Evolutionary conservation across 2,797 vertebrate species (phyloP).

Genomic region (Leptatherina wallacei): DNA sequence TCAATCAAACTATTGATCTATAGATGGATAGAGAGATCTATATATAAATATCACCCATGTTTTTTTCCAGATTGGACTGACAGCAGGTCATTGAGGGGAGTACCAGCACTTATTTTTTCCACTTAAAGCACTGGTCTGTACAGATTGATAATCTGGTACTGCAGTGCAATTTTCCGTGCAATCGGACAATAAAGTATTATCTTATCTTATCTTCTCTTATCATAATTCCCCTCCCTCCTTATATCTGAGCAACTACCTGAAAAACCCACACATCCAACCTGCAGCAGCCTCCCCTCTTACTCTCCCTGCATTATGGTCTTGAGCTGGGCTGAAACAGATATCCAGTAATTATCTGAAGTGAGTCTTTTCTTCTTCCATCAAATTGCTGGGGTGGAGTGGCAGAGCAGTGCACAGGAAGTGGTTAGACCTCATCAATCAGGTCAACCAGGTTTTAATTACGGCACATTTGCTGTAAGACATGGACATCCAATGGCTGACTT

Average conservation of each 20-base stretch:
- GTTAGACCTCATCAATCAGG: conserved; percentile 67
- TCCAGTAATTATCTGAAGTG: conserved; percentile 43
- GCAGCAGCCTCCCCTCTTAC: not conserved
- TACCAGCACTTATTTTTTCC: too few species aligned
- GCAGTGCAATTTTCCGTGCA: too few species aligned
- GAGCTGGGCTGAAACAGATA: conserved; percentile 29
- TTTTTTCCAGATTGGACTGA: too few species aligned
- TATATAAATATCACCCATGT: too few species aligned
- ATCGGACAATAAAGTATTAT: too few species aligned
- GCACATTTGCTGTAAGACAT: conserved; percentile 17
- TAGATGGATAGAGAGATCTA: too few species aligned
- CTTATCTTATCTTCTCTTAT: too few species aligned
- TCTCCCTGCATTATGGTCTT: not conserved
- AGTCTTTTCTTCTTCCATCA: conserved; percentile 14
- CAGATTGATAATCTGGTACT: too few species aligned
- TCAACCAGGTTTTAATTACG: conserved; percentile 61
- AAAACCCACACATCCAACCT: conserved; percentile 4
- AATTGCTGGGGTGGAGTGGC: conserved; percentile 32
- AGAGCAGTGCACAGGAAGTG: conserved; percentile 43
- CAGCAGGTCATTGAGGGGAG: too few species aligned
- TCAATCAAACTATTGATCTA: too few species aligned
- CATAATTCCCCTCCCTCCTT: conserved; percentile 11
- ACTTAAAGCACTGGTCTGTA: too few species aligned
- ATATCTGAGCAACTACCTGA: not conserved
- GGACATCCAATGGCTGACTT: conserved; percentile 12